A percentile compares a stretch with the other conserved stretches of the same genome.
Evolutionary conservation across 1,140 invertebrate genomes (phyloP).

Genomic region (Sycophaga agraensis): DNA sequence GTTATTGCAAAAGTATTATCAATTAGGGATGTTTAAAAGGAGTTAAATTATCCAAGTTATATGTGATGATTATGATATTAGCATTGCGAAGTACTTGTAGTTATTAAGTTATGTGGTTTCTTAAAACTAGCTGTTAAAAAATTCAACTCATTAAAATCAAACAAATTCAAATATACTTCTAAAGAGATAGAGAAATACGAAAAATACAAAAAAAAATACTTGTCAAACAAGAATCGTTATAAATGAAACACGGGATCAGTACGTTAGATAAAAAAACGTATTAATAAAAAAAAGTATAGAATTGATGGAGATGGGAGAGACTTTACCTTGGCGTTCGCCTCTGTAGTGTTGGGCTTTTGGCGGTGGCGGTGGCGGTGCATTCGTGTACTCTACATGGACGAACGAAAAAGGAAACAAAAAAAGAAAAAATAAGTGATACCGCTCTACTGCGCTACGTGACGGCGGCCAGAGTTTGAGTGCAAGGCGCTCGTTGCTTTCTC

Average conservation of each 20-base stretch:
- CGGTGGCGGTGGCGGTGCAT: slow-evolving; percentile 66
- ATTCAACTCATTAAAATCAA: too few species aligned
- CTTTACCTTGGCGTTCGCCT: slow-evolving; percentile 64
- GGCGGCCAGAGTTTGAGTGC: neutral
- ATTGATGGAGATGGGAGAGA: slow-evolving; percentile 36
- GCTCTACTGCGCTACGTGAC: slow-evolving; percentile 8
- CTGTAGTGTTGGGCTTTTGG: slow-evolving; percentile 63
- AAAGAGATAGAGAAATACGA: too few species aligned
- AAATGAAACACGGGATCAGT: neutral
- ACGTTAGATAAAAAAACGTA: neutral
- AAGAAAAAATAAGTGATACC: slow-evolving; percentile 37
- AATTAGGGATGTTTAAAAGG: too few species aligned
- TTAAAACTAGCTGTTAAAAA: too few species aligned
- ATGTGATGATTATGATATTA: too few species aligned
- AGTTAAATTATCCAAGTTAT: too few species aligned
- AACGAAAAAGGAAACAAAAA: slow-evolving; percentile 56
- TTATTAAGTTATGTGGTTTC: too few species aligned
- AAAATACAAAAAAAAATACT: too few species aligned
- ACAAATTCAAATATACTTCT: too few species aligned
- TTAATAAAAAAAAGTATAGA: slow-evolving; percentile 24
- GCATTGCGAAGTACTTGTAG: too few species aligned
- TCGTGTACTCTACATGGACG: slow-evolving; percentile 64
- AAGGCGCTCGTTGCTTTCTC: too few species aligned
- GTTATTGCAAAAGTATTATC: too few species aligned
- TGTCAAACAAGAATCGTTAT: neutral